phyloP scores from a whole-genome alignment of 2,797 vertebrate genomes.

The Xiphophorus birchmanni region DNA sequence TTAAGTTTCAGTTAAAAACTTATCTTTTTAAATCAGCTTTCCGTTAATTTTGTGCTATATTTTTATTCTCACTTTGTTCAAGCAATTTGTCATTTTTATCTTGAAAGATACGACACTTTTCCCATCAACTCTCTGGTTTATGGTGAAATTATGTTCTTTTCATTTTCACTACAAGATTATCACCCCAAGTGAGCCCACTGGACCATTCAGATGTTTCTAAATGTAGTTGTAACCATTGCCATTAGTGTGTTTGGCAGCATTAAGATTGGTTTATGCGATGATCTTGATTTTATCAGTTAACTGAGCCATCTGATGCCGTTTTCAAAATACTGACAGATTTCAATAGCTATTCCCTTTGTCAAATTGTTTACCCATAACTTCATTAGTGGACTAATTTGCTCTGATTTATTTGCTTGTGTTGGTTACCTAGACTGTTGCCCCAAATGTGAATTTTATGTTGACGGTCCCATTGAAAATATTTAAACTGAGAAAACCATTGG shows the following conservation, averaged over 20 bases:
- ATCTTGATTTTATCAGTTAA: background rate
- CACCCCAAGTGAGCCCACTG: background rate
- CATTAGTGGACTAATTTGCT: background rate
- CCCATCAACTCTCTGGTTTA: background rate
- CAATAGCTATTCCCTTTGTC: background rate
- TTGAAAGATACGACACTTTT: too few relatives aligned
- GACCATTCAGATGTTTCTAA: background rate
- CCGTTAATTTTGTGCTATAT: too few relatives aligned
- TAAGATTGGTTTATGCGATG: background rate
- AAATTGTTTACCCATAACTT: background rate
- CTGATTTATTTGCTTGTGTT: background rate
- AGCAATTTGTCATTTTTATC: too few relatives aligned
- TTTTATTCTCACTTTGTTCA: too few relatives aligned
- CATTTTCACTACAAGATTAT: background rate
- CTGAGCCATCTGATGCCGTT: background rate
- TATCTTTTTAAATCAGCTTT: too few relatives aligned
- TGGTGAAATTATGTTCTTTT: background rate
- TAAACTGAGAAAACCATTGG: background rate
- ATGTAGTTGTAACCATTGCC: background rate
- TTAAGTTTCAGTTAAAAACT: too few relatives aligned
- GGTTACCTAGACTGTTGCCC: background rate
- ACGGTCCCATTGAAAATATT: background rate
- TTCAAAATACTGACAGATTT: background rate
- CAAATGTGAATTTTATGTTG: background rate
- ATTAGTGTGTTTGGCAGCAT: background rate